These are phyloP conservation scores for Lampris incognitus DNA, from an alignment of 2,113 vertebrate species.

Conservation along the genomic window DNA sequence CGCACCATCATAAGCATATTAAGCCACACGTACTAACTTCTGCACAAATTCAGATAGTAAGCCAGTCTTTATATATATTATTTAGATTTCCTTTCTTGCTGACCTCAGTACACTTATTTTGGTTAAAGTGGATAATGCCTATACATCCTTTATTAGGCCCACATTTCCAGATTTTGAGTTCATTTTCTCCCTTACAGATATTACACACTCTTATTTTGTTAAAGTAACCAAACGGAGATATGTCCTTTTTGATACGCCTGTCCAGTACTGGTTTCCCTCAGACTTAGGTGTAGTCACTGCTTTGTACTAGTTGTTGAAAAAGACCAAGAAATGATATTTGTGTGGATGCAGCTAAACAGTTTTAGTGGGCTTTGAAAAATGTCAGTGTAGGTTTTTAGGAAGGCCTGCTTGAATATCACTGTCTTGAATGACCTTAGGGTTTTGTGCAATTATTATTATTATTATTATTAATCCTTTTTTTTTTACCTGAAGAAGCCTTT, in stretches of 20 bases:
- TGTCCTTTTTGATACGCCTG: conserved; percentile 21
- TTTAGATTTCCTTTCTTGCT: too few species aligned
- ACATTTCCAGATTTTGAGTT: conserved; percentile 22
- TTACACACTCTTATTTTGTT: not conserved
- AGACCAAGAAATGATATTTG: conserved; percentile 30
- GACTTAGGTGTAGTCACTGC: not conserved
- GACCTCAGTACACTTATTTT: too few species aligned
- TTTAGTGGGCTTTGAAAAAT: conserved; percentile 13
- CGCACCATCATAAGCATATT: conserved; percentile 27
- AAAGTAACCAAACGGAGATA: not conserved
- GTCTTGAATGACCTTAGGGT: conserved; percentile 57
- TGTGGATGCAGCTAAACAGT: conserved; percentile 37
- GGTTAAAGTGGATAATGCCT: too few species aligned
- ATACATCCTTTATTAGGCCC: not conserved
- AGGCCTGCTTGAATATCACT: conserved; percentile 30
- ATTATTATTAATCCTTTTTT: not conserved
- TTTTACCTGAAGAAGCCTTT: conserved; percentile 59
- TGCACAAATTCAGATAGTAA: conserved; percentile 25
- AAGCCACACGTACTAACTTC: conserved; percentile 11
- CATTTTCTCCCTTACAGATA: not conserved
- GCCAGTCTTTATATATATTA: too few species aligned
- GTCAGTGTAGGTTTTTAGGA: conserved; percentile 7
- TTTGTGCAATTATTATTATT: conserved; percentile 58
- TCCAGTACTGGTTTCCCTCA: conserved; percentile 28
- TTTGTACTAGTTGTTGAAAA: conserved; percentile 8